These are phyloP conservation scores for Speoplatyrhinus poulsoni DNA, from an alignment of 2,113 vertebrate species.

Conservation along the genomic window DNA sequence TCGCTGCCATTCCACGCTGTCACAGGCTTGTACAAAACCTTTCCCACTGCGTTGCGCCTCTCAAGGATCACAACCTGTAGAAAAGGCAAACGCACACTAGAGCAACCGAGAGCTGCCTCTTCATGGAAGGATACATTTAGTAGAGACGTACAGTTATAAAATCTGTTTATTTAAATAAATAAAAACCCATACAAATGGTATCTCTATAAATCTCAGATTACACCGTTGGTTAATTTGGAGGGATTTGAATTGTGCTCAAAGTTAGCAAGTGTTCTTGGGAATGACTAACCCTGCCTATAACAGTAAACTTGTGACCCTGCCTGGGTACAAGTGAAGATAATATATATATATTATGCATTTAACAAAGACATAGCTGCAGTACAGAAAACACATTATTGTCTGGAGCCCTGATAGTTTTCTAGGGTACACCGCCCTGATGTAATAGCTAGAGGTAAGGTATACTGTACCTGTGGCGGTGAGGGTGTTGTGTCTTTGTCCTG, in stretches of 20 bases:
- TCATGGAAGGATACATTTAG: background rate
- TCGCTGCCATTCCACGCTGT: conserved; percentile 87
- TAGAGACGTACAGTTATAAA: no score
- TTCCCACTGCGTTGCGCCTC: conserved; percentile 83
- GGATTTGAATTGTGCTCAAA: no score
- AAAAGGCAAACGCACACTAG: conserved; percentile 6
- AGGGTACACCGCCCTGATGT: background rate
- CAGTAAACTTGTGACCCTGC: no score
- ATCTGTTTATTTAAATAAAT: no score
- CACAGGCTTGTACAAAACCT: conserved; percentile 81
- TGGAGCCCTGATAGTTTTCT: background rate
- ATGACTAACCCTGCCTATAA: no score
- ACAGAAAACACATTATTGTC: background rate
- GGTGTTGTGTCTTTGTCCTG: conserved; percentile 68
- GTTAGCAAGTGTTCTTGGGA: no score
- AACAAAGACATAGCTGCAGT: background rate
- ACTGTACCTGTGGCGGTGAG: conserved; percentile 72
- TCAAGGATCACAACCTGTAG: conserved; percentile 91
- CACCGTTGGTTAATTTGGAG: no score
- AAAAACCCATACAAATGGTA: no score
- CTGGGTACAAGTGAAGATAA: no score
- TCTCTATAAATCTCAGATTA: no score
- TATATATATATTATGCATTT: background rate
- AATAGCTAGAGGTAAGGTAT: background rate
- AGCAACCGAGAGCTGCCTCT: background rate